Percentiles rank a stretch among this genome's conserved stretches.
Conservation (phyloP, 2,113 vertebrate species). For the Eidolon helvum region DNA sequence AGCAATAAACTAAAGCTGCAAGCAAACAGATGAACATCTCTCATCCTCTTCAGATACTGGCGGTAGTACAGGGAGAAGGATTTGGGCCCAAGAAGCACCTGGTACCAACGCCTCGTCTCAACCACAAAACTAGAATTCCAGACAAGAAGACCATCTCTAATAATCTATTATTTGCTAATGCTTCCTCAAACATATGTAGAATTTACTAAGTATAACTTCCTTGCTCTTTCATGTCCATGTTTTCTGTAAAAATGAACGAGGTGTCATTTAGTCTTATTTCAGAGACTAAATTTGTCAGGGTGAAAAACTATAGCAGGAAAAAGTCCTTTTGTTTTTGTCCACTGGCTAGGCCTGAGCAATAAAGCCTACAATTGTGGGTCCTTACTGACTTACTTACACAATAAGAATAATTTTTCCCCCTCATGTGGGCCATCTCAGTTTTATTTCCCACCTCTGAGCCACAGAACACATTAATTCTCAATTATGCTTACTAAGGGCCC, state of each 20-base stretch:
- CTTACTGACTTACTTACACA: background rate
- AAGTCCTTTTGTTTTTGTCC: background rate
- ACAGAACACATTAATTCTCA: slow-evolving; percentile 53
- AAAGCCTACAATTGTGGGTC: background rate
- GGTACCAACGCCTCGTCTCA: background rate
- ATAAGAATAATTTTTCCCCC: background rate
- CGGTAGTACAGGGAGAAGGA: background rate
- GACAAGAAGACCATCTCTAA: background rate
- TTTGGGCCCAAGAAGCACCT: background rate
- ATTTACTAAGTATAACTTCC: background rate
- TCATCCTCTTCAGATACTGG: background rate
- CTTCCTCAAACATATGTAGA: background rate
- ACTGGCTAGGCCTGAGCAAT: background rate
- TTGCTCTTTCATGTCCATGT: background rate
- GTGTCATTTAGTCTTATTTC: background rate
- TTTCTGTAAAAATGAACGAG: slow-evolving; percentile 4
- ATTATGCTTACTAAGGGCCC: slow-evolving; percentile 21
- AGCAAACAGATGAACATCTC: background rate
- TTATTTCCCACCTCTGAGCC: background rate
- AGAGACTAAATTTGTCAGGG: background rate
- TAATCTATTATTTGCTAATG: background rate
- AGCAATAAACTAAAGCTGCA: background rate
- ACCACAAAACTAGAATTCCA: background rate
- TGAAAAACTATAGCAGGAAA: background rate
- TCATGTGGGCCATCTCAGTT: background rate